Percentiles rank a stretch among this genome's conserved stretches.
phyloP scores from a whole-genome alignment of 2,113 vertebrate species.

The Peromyscus californicus region DNA sequence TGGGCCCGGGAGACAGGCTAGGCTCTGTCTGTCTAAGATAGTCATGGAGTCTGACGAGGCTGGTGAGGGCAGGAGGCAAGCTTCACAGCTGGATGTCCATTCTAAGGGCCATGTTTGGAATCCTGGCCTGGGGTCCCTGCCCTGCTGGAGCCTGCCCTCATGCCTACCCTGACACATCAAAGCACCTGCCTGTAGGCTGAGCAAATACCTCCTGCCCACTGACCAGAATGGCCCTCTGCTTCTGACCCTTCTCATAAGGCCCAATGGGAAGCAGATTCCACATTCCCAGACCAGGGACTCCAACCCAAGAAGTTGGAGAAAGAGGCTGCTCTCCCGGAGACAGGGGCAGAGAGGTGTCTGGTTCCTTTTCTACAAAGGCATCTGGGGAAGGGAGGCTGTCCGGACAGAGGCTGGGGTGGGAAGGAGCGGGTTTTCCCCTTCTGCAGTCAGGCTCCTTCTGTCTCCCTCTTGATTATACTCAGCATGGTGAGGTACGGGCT shows the following conservation, averaged over 20 bases:
- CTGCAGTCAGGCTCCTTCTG: not conserved
- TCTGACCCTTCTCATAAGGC: fast-evolving
- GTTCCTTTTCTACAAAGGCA: not conserved
- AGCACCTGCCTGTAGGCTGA: not conserved
- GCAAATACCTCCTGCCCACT: not conserved
- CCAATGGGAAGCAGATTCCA: not conserved
- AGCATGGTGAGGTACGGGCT: not conserved
- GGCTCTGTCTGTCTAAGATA: fast-evolving
- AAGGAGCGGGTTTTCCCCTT: too few species aligned
- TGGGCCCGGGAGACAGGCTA: not conserved
- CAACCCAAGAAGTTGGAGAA: not conserved
- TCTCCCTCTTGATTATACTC: not conserved
- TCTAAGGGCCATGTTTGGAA: too few species aligned
- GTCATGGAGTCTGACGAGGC: not conserved
- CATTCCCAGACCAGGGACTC: fast-evolving
- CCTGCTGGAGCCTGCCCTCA: not conserved
- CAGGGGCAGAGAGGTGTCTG: not conserved
- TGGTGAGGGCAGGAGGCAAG: not conserved
- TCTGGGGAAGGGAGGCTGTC: not conserved
- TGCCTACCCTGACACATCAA: not conserved
- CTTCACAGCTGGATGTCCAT: not conserved
- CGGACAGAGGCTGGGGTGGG: not conserved
- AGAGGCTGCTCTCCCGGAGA: not conserved
- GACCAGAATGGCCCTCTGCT: not conserved
- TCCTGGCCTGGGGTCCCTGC: not conserved